Evolutionary conservation across 1,140 invertebrate species (phyloP).

Genomic region (Drosophila sp.): DNA sequence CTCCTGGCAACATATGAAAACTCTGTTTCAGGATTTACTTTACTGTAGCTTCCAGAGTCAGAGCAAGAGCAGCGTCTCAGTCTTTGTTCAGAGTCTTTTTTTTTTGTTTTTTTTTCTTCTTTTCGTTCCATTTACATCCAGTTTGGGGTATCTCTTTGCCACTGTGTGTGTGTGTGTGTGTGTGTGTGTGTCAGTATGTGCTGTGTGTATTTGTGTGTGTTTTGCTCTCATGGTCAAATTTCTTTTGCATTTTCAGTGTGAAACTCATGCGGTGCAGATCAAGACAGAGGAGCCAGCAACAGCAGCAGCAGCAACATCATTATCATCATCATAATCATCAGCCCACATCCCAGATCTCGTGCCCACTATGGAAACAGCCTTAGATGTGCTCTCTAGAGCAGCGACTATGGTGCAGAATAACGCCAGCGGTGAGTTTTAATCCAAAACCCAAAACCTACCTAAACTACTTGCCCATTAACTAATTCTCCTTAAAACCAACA

Average conservation of each 20-base stretch:
- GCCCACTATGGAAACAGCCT: slow-evolving; percentile 88
- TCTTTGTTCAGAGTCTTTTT: slow-evolving; percentile 65
- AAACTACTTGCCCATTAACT: slow-evolving; percentile 53
- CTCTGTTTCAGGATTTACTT: slow-evolving; percentile 75
- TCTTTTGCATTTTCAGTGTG: slow-evolving; percentile 71
- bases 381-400: slow-evolving; percentile 94
- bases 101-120: slow-evolving; percentile 40
- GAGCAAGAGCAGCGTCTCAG: slow-evolving; percentile 54
- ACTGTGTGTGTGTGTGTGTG: slow-evolving; percentile 25
- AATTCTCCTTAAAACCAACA: slow-evolving; percentile 62
- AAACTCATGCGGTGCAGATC: slow-evolving; percentile 75
- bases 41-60: slow-evolving; percentile 44
- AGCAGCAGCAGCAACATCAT: slow-evolving; percentile 25
- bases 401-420: slow-evolving; percentile 95
- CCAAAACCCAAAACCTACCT: neutral
- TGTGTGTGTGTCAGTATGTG: slow-evolving; percentile 22
- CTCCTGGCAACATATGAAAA: slow-evolving; percentile 54
- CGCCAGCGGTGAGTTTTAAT: slow-evolving; percentile 83
- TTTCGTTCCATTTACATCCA: slow-evolving; percentile 70
- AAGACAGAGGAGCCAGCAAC: slow-evolving; percentile 47
- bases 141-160: slow-evolving; percentile 43
- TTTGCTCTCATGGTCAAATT: slow-evolving; percentile 68
- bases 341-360: slow-evolving; percentile 34
- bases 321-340: slow-evolving; percentile 27
- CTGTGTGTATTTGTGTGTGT: slow-evolving; percentile 43